Conservation (phyloP, 2,797 vertebrate genomes). For the Alectoris magna region DNA sequence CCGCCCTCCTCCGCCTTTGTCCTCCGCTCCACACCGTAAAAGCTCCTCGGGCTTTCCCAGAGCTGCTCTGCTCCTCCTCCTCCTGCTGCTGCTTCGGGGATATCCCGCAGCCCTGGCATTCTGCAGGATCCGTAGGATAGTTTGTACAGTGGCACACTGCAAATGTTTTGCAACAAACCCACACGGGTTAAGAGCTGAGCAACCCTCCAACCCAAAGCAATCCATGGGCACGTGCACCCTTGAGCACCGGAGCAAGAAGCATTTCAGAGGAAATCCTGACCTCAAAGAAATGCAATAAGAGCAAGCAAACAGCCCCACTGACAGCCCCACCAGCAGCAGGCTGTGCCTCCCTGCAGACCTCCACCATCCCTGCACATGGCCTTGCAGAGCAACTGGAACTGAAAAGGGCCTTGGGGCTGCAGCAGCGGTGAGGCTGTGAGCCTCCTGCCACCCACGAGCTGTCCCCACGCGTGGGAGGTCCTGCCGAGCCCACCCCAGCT, state of each 20-base stretch:
- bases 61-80: neutral
- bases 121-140: neutral
- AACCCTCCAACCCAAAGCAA: neutral
- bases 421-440: neutral
- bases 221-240: accelerated
- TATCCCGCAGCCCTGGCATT: accelerated
- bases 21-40: neutral
- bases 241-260: accelerated
- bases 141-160: accelerated
- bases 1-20: neutral
- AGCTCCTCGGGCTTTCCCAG: neutral
- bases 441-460: neutral
- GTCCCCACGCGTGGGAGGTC: neutral
- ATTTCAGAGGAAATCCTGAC: neutral
- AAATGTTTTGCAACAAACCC: neutral
- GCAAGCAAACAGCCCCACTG: neutral
- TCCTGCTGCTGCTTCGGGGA: neutral
- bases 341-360: neutral
- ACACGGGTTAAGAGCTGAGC: neutral
- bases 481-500: neutral
- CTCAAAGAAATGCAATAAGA: neutral
- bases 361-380: too few relatives aligned
- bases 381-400: neutral
- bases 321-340: neutral
- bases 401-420: neutral